Conservation (phyloP, 2,113 vertebrate species). For the Ctenodactylus gundi region DNA sequence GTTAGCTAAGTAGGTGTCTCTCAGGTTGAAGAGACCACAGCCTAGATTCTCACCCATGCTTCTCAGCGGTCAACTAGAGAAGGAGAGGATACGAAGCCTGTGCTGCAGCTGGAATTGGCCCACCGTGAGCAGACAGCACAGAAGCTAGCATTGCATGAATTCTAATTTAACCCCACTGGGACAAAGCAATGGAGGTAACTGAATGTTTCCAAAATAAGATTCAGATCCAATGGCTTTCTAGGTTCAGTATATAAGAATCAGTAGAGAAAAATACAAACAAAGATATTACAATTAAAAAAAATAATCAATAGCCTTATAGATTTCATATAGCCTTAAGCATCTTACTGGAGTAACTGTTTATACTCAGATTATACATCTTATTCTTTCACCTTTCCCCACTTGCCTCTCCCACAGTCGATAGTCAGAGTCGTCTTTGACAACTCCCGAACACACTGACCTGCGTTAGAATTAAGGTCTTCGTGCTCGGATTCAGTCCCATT, state of each 20-base stretch:
- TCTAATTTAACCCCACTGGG: not conserved
- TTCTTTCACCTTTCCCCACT: not conserved
- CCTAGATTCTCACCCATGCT: not conserved
- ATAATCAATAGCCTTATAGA: too few relatives aligned
- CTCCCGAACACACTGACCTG: slow-evolving; percentile 81
- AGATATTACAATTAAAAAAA: too few relatives aligned
- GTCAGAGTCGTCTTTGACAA: not conserved
- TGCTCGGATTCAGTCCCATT: slow-evolving; percentile 90
- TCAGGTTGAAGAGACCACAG: not conserved
- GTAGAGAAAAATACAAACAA: too few relatives aligned
- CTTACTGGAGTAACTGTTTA: not conserved
- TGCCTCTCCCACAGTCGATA: not conserved
- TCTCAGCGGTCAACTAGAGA: not conserved
- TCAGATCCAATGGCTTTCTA: not conserved
- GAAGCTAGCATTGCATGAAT: not conserved
- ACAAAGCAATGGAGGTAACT: not conserved
- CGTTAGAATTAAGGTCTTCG: slow-evolving; percentile 90
- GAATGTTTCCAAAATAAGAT: not conserved
- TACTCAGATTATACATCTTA: not conserved
- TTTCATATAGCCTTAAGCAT: too few relatives aligned
- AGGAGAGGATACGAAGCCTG: not conserved
- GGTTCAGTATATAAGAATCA: not conserved
- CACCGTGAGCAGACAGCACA: not conserved
- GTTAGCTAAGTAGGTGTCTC: not conserved
- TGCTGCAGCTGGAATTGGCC: not conserved